Percentiles rank a stretch among this genome's conserved stretches.
These are phyloP conservation scores for Rachycentron canadum DNA, from an alignment of 2,797 vertebrate species.

Conservation along the genomic window DNA sequence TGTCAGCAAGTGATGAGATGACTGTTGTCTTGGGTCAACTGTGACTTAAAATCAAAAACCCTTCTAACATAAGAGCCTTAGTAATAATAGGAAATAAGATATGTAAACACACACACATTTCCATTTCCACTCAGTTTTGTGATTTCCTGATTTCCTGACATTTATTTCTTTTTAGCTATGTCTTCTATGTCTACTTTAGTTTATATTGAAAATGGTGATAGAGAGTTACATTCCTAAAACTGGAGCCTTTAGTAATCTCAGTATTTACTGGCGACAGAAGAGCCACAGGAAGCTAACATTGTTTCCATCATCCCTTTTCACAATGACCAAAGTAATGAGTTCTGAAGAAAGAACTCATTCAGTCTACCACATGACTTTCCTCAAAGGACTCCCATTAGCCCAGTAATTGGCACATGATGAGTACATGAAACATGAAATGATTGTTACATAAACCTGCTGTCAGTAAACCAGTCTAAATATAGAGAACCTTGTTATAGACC, in stretches of 20 bases:
- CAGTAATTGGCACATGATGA: constrained; percentile 43
- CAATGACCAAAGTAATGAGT: constrained; percentile 39
- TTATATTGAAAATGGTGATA: background rate
- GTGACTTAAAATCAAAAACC: background rate
- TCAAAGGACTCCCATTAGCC: constrained; percentile 37
- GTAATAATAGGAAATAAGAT: no score
- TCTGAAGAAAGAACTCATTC: constrained; percentile 40
- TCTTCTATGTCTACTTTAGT: background rate
- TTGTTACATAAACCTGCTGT: constrained; percentile 53
- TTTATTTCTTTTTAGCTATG: background rate
- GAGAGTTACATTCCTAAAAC: no score
- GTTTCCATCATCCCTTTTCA: constrained; percentile 7
- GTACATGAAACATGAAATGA: constrained; percentile 35
- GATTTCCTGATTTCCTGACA: no score
- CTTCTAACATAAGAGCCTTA: no score
- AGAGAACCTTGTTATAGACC: constrained; percentile 48
- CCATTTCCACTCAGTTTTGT: no score
- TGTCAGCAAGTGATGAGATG: background rate
- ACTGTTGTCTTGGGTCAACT: background rate
- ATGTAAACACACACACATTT: no score
- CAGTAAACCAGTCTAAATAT: constrained; percentile 59
- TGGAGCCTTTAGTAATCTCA: background rate
- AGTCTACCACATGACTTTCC: constrained; percentile 29
- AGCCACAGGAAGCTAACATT: background rate
- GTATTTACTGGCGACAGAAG: background rate